phyloP scores from a whole-genome alignment of 1,140 invertebrate genomes.

The Penaeus chinensis region DNA sequence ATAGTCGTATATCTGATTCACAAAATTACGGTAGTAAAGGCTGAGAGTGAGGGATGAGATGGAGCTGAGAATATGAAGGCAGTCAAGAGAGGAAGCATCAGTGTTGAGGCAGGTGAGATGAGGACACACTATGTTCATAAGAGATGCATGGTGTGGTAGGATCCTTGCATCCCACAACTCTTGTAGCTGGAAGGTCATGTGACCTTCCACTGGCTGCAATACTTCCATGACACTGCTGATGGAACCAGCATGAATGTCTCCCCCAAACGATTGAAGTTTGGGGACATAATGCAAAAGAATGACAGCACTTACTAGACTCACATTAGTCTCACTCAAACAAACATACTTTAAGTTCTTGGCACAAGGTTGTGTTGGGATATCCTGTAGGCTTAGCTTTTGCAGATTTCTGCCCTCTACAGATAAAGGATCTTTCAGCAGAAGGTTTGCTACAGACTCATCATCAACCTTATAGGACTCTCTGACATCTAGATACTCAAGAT shows the following conservation, averaged over 20 bases:
- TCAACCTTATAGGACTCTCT: not conserved
- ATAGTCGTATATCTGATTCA: not conserved
- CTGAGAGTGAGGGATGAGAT: not conserved
- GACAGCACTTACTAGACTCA: conserved; percentile 1
- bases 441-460: conserved; percentile 25
- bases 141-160: not conserved
- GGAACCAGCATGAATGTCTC: conserved; percentile 18
- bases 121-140: conserved; percentile 26
- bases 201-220: not conserved
- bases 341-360: conserved; percentile 19
- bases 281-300: conserved; percentile 28
- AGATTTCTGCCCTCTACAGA: not conserved
- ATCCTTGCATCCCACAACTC: conserved; percentile 20
- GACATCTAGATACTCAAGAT: conserved; percentile 37
- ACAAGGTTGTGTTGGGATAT: not conserved
- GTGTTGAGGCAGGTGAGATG: not conserved
- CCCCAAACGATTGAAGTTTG: conserved; percentile 30
- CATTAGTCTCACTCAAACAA: conserved; percentile 25
- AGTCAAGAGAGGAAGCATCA: not conserved
- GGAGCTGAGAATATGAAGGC: not conserved
- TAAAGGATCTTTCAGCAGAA: conserved; percentile 16
- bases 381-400: not conserved
- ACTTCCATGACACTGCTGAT: not conserved
- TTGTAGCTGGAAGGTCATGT: not conserved
- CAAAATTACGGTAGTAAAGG: not conserved